phyloP scores from a whole-genome alignment of 2,797 vertebrate genomes.

The Spondyliosoma cantharus region DNA sequence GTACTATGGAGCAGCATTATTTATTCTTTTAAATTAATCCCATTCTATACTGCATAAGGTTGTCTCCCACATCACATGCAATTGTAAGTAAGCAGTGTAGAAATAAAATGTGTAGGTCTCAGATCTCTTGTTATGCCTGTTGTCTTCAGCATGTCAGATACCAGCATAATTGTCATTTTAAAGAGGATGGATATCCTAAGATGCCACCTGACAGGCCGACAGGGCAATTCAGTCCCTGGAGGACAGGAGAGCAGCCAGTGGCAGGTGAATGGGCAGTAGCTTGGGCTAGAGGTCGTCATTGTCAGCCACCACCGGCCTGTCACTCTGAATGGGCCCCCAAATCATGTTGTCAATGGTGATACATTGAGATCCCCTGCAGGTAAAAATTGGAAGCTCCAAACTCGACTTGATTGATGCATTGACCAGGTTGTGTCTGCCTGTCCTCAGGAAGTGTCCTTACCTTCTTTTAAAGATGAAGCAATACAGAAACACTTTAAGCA shows the following conservation, averaged over 20 bases:
- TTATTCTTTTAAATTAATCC: background rate
- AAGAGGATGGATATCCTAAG: slow-evolving; percentile 65
- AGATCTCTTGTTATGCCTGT: slow-evolving; percentile 31
- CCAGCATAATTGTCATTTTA: slow-evolving; percentile 51
- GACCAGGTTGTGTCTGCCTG: slow-evolving; percentile 59
- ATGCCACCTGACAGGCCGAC: slow-evolving; percentile 59
- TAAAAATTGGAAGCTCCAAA: slow-evolving; percentile 81
- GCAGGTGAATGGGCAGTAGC: slow-evolving; percentile 58
- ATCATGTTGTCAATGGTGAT: slow-evolving; percentile 85
- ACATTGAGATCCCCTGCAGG: slow-evolving; percentile 74
- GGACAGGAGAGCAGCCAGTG: slow-evolving; percentile 54
- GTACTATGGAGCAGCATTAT: background rate
- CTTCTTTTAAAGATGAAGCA: slow-evolving; percentile 53
- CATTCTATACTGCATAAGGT: background rate
- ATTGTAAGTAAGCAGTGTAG: background rate
- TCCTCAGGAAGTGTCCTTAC: slow-evolving; percentile 67
- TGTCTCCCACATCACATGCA: background rate
- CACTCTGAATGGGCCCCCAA: slow-evolving; percentile 72
- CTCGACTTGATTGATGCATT: slow-evolving; percentile 78
- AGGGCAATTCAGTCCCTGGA: slow-evolving; percentile 61
- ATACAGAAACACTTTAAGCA: slow-evolving; percentile 33
- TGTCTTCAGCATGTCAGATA: slow-evolving; percentile 55
- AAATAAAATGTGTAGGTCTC: background rate
- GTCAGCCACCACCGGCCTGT: slow-evolving; percentile 60
- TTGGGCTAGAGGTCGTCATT: slow-evolving; percentile 67